Conservation (phyloP, 2,888 invertebrate genomes). For the Zaprionus lineosus region DNA sequence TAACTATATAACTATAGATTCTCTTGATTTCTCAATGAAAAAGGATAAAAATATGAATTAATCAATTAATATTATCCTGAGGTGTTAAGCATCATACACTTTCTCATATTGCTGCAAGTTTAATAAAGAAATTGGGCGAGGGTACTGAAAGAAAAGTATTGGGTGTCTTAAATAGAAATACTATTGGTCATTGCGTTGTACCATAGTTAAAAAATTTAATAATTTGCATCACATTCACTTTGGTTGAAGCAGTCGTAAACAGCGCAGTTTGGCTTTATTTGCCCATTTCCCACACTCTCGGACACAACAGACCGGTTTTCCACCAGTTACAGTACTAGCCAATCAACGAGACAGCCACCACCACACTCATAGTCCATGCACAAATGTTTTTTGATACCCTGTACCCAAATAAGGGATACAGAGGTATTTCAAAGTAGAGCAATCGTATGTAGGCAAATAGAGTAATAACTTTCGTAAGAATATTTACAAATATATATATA, state of each 20-base stretch:
- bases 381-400: slow-evolving; percentile 18
- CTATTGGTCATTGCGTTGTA: not conserved
- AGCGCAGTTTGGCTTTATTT: slow-evolving; percentile 51
- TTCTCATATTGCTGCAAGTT: too few species aligned
- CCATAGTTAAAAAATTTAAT: slow-evolving; percentile 28
- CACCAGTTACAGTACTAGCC: slow-evolving; percentile 35
- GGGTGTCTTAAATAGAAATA: not conserved
- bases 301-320: slow-evolving; percentile 47
- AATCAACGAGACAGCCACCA: slow-evolving; percentile 31
- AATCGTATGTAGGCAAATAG: too few species aligned
- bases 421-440: not conserved
- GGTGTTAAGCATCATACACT: too few species aligned
- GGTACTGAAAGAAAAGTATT: not conserved
- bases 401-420: not conserved
- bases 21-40: too few species aligned
- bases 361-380: slow-evolving; percentile 10
- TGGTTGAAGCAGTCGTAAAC: slow-evolving; percentile 46
- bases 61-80: too few species aligned
- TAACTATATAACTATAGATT: too few species aligned
- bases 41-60: too few species aligned
- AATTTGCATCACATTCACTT: slow-evolving; percentile 66
- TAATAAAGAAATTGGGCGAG: too few species aligned
- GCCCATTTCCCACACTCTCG: slow-evolving; percentile 59
- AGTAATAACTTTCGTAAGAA: too few species aligned
- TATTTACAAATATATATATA: too few species aligned